These are phyloP conservation scores for Drosophila neotestacea DNA, from an alignment of 2,888 invertebrate species.

Conservation along the genomic window DNA sequence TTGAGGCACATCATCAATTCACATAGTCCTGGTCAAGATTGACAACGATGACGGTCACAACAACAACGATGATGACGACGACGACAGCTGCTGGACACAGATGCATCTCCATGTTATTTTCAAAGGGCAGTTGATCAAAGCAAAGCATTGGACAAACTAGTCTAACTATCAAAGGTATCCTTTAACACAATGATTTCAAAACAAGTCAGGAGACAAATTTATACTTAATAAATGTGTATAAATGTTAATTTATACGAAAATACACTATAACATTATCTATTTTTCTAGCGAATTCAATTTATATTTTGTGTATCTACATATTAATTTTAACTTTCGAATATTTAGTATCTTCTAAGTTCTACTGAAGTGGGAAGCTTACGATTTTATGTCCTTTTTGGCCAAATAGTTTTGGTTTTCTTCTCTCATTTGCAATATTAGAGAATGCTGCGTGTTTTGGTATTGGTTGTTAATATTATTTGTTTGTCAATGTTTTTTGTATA, in stretches of 20 bases:
- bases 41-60: slow-evolving; percentile 24
- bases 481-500: slow-evolving; percentile 62
- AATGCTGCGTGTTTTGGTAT: slow-evolving; percentile 32
- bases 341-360: slow-evolving; percentile 1
- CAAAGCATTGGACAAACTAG: not conserved
- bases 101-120: slow-evolving; percentile 46
- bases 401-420: slow-evolving; percentile 20
- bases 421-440: slow-evolving; percentile 34
- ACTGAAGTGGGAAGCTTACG: slow-evolving; percentile 6
- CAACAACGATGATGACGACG: slow-evolving; percentile 23
- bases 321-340: not conserved
- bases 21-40: slow-evolving; percentile 37
- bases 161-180: slow-evolving; percentile 1
- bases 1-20: slow-evolving; percentile 45
- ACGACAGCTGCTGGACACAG: slow-evolving; percentile 47
- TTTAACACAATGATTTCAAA: not conserved
- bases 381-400: slow-evolving; percentile 36
- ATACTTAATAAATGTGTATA: slow-evolving; percentile 1
- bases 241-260: slow-evolving; percentile 16
- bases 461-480: slow-evolving; percentile 28
- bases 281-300: not conserved
- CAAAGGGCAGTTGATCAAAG: slow-evolving; percentile 33
- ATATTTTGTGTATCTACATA: not conserved
- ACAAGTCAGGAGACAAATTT: not conserved
- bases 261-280: too few species aligned